Evolutionary conservation across 2,113 vertebrate species (phyloP).

Genomic region (Dissostichus mawsoni): DNA sequence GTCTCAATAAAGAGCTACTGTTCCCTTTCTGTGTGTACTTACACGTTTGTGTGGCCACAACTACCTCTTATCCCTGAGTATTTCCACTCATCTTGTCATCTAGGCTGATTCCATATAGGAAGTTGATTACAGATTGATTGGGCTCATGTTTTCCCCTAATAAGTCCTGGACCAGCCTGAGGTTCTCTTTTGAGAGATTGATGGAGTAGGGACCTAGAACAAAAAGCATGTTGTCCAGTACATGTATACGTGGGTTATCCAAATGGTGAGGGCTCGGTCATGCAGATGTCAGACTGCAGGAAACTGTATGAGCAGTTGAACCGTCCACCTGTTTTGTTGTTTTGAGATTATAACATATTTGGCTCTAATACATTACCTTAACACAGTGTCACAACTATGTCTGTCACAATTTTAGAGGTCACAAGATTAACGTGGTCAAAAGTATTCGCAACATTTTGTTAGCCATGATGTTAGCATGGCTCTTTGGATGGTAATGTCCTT

Average conservation of each 20-base stretch:
- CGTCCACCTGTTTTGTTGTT: background rate
- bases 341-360: background rate
- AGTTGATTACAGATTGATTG: constrained; percentile 80
- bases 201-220: constrained; percentile 48
- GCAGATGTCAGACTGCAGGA: constrained; percentile 16
- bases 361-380: background rate
- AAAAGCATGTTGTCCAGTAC: constrained; percentile 49
- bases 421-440: no score
- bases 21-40: constrained; percentile 56
- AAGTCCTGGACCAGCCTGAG: constrained; percentile 41
- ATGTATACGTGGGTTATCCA: constrained; percentile 18
- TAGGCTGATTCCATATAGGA: constrained; percentile 69
- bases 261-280: background rate
- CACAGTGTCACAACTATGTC: no score
- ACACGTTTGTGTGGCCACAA: constrained; percentile 59
- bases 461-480: background rate
- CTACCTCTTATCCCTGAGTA: constrained; percentile 63
- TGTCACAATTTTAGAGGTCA: no score
- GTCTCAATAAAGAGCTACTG: constrained; percentile 79
- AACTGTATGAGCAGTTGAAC: background rate
- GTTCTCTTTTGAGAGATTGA: constrained; percentile 63
- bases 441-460: background rate
- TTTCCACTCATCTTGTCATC: constrained; percentile 74
- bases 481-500: background rate
- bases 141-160: constrained; percentile 61